Conservation (phyloP, 2,113 vertebrate genomes). For the Lamprologus tigripictilis region DNA sequence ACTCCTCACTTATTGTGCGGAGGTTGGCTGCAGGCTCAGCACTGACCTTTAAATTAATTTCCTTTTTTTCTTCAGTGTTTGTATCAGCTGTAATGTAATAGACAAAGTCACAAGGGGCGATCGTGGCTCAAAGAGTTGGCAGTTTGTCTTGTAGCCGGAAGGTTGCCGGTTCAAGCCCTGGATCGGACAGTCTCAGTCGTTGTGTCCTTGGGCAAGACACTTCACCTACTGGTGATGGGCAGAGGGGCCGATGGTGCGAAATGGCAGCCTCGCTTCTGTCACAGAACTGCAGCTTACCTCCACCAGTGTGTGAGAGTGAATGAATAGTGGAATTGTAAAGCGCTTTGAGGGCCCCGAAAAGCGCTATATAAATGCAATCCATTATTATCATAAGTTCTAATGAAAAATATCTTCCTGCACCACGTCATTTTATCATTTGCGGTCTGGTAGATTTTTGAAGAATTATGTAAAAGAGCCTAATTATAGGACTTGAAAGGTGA, state of each 20-base stretch:
- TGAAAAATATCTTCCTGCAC: not conserved
- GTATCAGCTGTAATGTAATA: not conserved
- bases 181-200: rapidly evolving
- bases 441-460: not conserved
- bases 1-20: constrained; percentile 27
- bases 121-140: not conserved
- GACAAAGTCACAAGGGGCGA: not conserved
- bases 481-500: not conserved
- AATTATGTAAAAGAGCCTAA: not conserved
- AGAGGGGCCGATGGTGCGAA: not conserved
- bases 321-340: not conserved
- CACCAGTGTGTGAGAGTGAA: not conserved
- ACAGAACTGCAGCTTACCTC: not conserved
- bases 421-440: not conserved
- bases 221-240: not conserved
- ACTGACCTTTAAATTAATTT: constrained; percentile 16
- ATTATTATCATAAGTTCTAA: not conserved
- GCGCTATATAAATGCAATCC: not conserved
- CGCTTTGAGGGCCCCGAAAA: rapidly evolving
- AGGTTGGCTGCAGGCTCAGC: constrained; percentile 43
- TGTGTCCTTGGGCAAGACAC: not conserved
- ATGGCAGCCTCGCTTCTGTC: not conserved
- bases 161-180: not conserved
- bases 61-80: not conserved
- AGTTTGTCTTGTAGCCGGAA: not conserved